A percentile compares a stretch with the other conserved stretches of the same genome.
These are phyloP conservation scores for Litocranius walleri DNA, from an alignment of 2,113 vertebrate species.

Conservation along the genomic window DNA sequence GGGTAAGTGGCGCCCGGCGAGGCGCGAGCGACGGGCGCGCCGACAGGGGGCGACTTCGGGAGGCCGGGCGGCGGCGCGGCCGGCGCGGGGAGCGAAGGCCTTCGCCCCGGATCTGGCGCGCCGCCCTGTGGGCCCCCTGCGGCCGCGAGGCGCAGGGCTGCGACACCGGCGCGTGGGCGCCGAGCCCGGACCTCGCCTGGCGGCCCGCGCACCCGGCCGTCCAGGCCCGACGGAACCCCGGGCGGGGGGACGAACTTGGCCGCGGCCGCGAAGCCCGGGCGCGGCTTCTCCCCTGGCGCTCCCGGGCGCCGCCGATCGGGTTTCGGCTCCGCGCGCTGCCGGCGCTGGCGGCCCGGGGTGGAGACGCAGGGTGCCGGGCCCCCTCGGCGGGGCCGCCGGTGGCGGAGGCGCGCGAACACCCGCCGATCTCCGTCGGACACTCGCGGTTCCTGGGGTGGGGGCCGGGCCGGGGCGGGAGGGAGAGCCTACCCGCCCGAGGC, in stretches of 20 bases:
- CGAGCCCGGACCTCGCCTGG: not conserved
- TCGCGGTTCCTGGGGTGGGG: not conserved
- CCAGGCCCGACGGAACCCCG: not conserved
- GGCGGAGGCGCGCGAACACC: not conserved
- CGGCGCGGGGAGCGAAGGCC: not conserved
- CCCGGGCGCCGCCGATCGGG: not conserved
- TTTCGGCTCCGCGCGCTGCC: not conserved
- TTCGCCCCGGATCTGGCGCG: not conserved
- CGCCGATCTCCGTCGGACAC: not conserved
- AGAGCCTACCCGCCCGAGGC: constrained; percentile 42
- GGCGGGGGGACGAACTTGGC: not conserved
- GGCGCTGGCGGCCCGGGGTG: not conserved
- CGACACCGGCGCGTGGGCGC: not conserved
- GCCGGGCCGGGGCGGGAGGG: not conserved
- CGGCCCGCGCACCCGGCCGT: not conserved
- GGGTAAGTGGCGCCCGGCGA: constrained; percentile 80
- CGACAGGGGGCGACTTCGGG: constrained; percentile 64
- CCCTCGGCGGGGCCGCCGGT: not conserved
- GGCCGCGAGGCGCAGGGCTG: not conserved
- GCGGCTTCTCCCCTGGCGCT: not conserved
- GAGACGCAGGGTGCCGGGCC: not conserved
- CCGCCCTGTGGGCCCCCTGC: not conserved
- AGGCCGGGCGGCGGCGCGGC: not conserved
- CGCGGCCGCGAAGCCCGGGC: not conserved
- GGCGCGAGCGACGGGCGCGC: not conserved